A percentile compares a stretch with the other conserved stretches of the same genome.
Conservation (phyloP, 2,113 vertebrate genomes). For the Sinosuthora webbiana region DNA sequence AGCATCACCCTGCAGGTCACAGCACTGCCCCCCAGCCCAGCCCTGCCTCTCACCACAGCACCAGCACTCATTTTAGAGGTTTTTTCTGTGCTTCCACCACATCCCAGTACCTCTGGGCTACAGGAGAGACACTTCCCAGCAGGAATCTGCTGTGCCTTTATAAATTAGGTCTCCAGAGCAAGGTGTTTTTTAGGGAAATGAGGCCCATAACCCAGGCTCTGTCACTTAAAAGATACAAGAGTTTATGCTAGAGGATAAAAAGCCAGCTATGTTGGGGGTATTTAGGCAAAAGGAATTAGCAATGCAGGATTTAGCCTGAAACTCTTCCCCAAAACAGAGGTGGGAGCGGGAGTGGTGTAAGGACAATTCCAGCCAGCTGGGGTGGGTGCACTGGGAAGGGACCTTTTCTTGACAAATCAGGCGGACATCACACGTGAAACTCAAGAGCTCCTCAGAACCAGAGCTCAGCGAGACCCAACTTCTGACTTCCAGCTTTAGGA, state of each 20-base stretch:
- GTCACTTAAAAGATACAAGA: neutral
- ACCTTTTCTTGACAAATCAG: neutral
- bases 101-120: neutral
- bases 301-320: neutral
- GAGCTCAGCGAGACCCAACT: neutral
- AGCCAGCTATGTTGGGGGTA: neutral
- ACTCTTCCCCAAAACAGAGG: neutral
- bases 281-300: neutral
- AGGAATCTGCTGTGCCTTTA: neutral
- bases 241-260: neutral
- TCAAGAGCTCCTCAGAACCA: neutral
- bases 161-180: neutral
- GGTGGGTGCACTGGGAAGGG: neutral
- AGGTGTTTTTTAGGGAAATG: neutral
- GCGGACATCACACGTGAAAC: neutral
- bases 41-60: neutral
- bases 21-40: neutral
- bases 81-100: neutral
- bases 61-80: neutral
- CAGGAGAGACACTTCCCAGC: neutral
- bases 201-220: neutral
- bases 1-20: neutral
- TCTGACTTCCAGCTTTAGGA: neutral
- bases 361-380: neutral
- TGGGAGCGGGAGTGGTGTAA: neutral